Evolutionary conservation across 2,888 invertebrate species (phyloP).

Genomic region (Aleiodes testaceus): DNA sequence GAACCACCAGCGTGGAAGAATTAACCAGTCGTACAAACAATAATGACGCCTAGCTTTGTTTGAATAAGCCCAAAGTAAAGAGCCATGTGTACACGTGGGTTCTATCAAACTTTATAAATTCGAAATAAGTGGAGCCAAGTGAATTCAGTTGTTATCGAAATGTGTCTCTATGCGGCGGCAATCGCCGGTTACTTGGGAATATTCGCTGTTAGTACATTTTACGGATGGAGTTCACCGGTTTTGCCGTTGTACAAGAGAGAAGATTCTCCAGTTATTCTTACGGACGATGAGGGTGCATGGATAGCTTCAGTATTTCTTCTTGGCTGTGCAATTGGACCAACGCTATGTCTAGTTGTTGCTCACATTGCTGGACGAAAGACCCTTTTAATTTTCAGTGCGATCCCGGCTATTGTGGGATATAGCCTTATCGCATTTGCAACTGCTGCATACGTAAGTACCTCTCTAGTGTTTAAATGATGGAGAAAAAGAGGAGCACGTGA

Average conservation of each 20-base stretch:
- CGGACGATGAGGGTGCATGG: constrained; percentile 46
- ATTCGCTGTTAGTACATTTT: constrained; percentile 42
- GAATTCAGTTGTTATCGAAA: background rate
- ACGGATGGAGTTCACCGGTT: constrained; percentile 56
- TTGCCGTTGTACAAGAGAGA: constrained; percentile 39
- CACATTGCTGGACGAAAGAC: constrained; percentile 52
- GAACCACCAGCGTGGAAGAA: too few species aligned
- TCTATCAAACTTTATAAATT: background rate
- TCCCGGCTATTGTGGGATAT: constrained; percentile 50
- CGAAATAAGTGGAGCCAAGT: too few species aligned
- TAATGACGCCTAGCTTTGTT: too few species aligned
- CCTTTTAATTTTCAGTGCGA: constrained; percentile 42
- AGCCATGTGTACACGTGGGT: background rate
- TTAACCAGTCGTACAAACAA: too few species aligned
- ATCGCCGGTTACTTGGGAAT: constrained; percentile 45
- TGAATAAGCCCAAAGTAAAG: too few species aligned
- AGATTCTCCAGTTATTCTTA: constrained; percentile 44
- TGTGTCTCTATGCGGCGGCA: constrained; percentile 32
- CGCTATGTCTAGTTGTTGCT: constrained; percentile 36
- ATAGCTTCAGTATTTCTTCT: constrained; percentile 45
- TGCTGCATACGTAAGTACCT: constrained; percentile 46
- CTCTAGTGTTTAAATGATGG: background rate
- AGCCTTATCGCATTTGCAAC: constrained; percentile 50
- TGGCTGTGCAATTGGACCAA: constrained; percentile 38
- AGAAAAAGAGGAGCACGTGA: background rate